Percentiles rank a stretch among this genome's conserved stretches.
phyloP scores from a whole-genome alignment of 2,797 vertebrate genomes.

The Sebastes aleutianus region DNA sequence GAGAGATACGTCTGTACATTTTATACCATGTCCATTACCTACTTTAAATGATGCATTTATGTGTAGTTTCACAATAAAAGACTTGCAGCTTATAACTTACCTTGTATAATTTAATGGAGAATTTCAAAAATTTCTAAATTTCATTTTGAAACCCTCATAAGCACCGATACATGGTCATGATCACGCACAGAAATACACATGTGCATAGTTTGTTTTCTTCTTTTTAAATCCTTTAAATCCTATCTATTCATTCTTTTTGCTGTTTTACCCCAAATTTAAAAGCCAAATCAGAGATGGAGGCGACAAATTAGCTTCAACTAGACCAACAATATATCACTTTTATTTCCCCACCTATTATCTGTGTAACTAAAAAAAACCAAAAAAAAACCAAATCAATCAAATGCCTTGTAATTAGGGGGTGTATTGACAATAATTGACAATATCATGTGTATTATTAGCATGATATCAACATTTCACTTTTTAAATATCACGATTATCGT shows the following conservation, averaged over 20 bases:
- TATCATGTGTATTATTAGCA: too few relatives aligned
- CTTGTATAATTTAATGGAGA: neutral
- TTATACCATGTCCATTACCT: neutral
- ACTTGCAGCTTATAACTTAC: neutral
- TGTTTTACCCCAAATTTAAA: neutral
- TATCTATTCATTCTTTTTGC: neutral
- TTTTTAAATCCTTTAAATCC: too few relatives aligned
- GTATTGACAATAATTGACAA: too few relatives aligned
- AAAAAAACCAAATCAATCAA: neutral
- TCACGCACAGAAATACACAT: neutral
- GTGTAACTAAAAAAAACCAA: neutral
- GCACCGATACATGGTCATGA: neutral
- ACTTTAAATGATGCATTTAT: neutral
- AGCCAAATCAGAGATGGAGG: neutral
- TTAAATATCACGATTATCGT: too few relatives aligned
- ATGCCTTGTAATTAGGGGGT: too few relatives aligned
- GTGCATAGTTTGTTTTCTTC: neutral
- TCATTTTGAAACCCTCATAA: neutral
- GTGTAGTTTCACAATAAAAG: neutral
- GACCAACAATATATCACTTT: neutral
- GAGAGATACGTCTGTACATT: slow-evolving; percentile 4
- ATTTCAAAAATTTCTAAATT: neutral
- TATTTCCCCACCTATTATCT: neutral
- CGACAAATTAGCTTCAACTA: neutral
- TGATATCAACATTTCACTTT: too few relatives aligned